A percentile compares a stretch with the other conserved stretches of the same genome.
Conservation (phyloP, 2,797 vertebrate species). For the Dicrostonyx torquatus region DNA sequence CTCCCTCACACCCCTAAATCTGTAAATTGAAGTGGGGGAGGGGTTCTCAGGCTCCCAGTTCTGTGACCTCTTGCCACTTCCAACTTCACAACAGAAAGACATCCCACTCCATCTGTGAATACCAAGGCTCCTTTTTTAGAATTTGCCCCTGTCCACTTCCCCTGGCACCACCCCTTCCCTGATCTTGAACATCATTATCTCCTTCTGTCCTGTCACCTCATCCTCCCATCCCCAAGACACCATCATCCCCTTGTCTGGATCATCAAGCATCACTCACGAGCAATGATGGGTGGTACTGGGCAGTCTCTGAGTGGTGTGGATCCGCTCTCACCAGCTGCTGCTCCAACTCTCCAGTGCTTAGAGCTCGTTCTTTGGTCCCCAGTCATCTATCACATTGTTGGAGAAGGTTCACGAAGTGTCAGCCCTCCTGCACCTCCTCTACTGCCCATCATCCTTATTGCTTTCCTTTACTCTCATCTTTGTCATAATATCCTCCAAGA, state of each 20-base stretch:
- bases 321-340: neutral
- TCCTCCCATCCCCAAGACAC: neutral
- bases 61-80: neutral
- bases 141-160: too few species aligned
- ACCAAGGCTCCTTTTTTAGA: neutral
- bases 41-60: neutral
- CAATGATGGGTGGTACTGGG: too few species aligned
- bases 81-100: neutral
- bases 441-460: neutral
- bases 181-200: neutral
- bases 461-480: neutral
- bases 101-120: neutral
- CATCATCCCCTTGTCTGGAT: neutral
- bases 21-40: neutral
- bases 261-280: neutral
- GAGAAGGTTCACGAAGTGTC: neutral
- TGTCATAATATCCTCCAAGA: neutral
- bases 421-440: accelerated
- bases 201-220: neutral
- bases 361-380: neutral
- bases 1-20: neutral
- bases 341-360: neutral
- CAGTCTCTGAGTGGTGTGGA: neutral
- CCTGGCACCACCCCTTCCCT: neutral
- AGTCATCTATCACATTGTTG: neutral